Evolutionary conservation across 2,888 invertebrate genomes (phyloP).

Genomic region (Dicycla oo): DNA sequence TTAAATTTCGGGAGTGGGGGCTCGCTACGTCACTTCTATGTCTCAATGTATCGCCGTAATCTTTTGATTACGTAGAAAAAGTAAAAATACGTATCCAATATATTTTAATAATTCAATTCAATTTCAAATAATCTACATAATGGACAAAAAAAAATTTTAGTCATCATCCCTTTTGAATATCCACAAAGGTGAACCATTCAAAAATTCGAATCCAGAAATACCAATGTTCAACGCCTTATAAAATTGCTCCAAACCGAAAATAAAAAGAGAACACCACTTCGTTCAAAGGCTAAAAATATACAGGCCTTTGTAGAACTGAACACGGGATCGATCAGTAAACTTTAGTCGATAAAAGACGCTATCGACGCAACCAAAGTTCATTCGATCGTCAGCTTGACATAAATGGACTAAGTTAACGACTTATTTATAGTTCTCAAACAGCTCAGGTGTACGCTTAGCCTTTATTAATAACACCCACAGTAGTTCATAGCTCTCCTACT

Average conservation of each 20-base stretch:
- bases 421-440: slow-evolving; percentile 54
- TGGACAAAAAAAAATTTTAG: too few relatives aligned
- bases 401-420: slow-evolving; percentile 37
- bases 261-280: not conserved
- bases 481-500: slow-evolving; percentile 32
- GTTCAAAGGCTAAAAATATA: slow-evolving; percentile 22
- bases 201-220: not conserved
- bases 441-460: slow-evolving; percentile 39
- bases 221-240: not conserved
- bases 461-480: slow-evolving; percentile 47
- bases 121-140: too few relatives aligned
- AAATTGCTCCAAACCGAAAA: slow-evolving; percentile 5
- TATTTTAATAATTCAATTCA: too few relatives aligned
- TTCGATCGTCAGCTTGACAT: slow-evolving; percentile 23
- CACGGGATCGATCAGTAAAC: slow-evolving; percentile 1
- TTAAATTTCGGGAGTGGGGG: too few relatives aligned
- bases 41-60: too few relatives aligned
- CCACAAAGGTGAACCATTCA: not conserved
- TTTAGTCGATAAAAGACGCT: slow-evolving; percentile 27
- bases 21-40: too few relatives aligned
- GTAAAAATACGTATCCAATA: too few relatives aligned
- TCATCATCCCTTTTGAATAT: too few relatives aligned
- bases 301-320: not conserved
- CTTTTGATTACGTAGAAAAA: too few relatives aligned
- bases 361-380: slow-evolving; percentile 19